These are phyloP conservation scores for Ctenochaetus hawaiiensis DNA, from an alignment of 2,797 vertebrate species.

Conservation along the genomic window DNA sequence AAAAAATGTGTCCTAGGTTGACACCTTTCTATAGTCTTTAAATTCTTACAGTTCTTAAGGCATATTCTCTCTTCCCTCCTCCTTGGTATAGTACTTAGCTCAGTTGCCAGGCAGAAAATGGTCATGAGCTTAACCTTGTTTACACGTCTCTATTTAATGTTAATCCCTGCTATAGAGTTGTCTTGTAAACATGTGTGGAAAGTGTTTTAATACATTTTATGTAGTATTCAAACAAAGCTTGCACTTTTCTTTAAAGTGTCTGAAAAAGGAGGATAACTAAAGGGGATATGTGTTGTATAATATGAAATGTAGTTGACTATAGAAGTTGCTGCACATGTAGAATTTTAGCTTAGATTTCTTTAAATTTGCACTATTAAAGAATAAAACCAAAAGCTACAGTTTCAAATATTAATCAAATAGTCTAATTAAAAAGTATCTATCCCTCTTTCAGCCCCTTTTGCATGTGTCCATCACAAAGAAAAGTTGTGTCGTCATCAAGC, in stretches of 20 bases:
- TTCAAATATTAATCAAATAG: neutral
- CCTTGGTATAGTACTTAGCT: slow-evolving; percentile 33
- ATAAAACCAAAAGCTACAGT: neutral
- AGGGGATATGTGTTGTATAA: no score
- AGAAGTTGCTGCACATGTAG: no score
- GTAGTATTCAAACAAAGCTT: no score
- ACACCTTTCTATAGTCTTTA: slow-evolving; percentile 41
- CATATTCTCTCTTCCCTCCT: slow-evolving; percentile 9
- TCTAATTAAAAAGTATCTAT: neutral
- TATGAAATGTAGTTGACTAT: no score
- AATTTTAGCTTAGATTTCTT: no score
- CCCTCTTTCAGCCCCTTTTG: neutral
- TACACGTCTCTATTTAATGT: slow-evolving; percentile 34
- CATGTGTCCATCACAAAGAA: slow-evolving; percentile 24
- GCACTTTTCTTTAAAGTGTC: no score
- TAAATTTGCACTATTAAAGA: no score
- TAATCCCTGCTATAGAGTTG: slow-evolving; percentile 8
- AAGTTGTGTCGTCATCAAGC: slow-evolving; percentile 1
- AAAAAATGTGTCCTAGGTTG: slow-evolving; percentile 36
- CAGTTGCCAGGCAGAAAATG: slow-evolving; percentile 47
- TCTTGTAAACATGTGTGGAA: slow-evolving; percentile 9
- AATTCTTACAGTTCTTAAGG: slow-evolving; percentile 49
- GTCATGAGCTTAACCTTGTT: slow-evolving; percentile 54
- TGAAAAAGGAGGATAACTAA: no score
- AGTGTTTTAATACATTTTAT: neutral